Base-by-base conservation (phyloP, 2,113 vertebrate genomes). In the Cyprinodon brontotheroides region DNA sequence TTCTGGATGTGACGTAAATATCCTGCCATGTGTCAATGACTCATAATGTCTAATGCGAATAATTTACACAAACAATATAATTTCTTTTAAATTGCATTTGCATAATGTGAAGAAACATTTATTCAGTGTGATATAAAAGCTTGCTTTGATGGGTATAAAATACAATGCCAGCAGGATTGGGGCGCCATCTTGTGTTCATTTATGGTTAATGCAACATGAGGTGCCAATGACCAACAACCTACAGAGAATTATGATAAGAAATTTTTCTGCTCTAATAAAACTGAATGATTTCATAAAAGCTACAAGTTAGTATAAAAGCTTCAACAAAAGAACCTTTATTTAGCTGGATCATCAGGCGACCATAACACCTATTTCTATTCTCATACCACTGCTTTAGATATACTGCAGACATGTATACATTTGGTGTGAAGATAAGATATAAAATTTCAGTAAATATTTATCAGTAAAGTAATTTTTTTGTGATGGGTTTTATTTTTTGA, bases 141-240 rank as follows among this genome's bases (percentile, higher is more conserved):
- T 5, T 20, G 50, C n/a, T 57, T 57, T n/a, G 4, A 57, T 20
- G 5, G 48, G 4, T 4, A 10, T 53, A 1, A 11, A 6, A 3
- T 12, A 0, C 6, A 1, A 47, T 1, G 41, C 3, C 11, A 60
- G 4, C 22, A 41, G 41, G 6, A 1, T 11, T 43, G 36, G 45
- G 22, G 67, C 65, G 71, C 87, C 86, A 59, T 37, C 85, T 81
- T 4, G 79, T 86, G 89, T 65, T 43, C 5, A 5, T 0, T 48
- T 64, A 0, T 10, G 29, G 17, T 59, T 15, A 61, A n/a, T 75
- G 67, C 80, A 78, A 67, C 7, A 64, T 3, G 39, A 38, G 39
- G 1, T 3, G 7, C 11, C 3, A 70, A 29, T 29, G 29, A 29
- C 29, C 29, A 1, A 29, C 29, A 1, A 29, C 29, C 1, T 29